phyloP scores from a whole-genome alignment of 2,888 invertebrate species.

The Tyria jacobaeae region DNA sequence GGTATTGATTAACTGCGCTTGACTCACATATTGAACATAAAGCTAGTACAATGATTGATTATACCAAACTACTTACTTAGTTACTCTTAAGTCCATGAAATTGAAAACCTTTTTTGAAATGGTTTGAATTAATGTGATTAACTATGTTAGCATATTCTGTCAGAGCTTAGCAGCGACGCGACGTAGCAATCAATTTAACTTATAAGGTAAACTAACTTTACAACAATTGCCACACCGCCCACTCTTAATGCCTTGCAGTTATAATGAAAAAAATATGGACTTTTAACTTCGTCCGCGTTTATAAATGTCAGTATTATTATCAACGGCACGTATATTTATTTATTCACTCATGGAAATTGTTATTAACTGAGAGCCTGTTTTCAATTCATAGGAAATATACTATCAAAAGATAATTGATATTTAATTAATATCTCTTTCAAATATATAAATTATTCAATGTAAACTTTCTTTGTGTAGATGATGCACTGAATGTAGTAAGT shows the following conservation, averaged over 20 bases:
- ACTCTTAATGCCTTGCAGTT: slow-evolving; percentile 39
- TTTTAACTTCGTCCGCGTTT: slow-evolving; percentile 42
- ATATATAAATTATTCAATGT: background rate
- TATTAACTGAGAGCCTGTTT: slow-evolving; percentile 31
- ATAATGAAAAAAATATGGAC: slow-evolving; percentile 42
- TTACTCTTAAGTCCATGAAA: too few species aligned
- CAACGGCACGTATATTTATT: slow-evolving; percentile 42
- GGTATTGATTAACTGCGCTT: too few species aligned
- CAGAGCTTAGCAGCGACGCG: slow-evolving; percentile 21
- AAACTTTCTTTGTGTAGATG: background rate
- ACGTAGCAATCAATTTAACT: slow-evolving; percentile 32
- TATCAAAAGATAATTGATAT: background rate
- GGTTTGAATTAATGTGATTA: background rate
- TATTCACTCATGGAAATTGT: slow-evolving; percentile 34
- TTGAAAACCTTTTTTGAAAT: background rate
- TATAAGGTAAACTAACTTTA: slow-evolving; percentile 45
- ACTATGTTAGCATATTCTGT: slow-evolving; percentile 17
- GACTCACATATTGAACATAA: too few species aligned
- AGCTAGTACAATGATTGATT: too few species aligned
- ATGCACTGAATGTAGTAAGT: background rate
- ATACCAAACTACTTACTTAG: too few species aligned
- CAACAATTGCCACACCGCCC: slow-evolving; percentile 45
- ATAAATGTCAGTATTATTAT: slow-evolving; percentile 49
- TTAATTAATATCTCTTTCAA: slow-evolving; percentile 1
- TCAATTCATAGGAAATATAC: background rate